Evolutionary conservation across 2,888 invertebrate genomes (phyloP).

Genomic region (Eudasyphora cyanicolor): DNA sequence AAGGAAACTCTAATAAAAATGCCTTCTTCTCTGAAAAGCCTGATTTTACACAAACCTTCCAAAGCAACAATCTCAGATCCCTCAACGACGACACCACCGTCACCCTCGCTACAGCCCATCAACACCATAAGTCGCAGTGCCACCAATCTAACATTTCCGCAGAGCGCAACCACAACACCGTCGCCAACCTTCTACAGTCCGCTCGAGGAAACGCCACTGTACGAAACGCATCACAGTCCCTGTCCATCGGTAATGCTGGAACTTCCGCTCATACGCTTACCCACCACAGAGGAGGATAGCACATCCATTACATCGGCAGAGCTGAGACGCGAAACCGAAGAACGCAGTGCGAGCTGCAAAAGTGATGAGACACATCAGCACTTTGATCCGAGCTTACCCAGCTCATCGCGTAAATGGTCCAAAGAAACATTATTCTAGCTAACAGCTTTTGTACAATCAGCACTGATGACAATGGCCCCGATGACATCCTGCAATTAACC

Average conservation of each 20-base stretch:
- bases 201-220: constrained; percentile 47
- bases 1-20: constrained; percentile 75
- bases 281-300: constrained; percentile 73
- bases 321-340: constrained; percentile 36
- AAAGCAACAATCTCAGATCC: constrained; percentile 33
- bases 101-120: constrained; percentile 22
- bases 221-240: constrained; percentile 64
- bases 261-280: constrained; percentile 78
- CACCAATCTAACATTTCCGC: constrained; percentile 65
- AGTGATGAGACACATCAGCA: constrained; percentile 69
- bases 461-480: constrained; percentile 42
- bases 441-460: constrained; percentile 64
- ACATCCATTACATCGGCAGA: constrained; percentile 50
- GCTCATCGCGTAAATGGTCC: constrained; percentile 82
- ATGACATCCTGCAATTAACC: constrained; percentile 24
- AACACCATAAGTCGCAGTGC: constrained; percentile 67
- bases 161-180: not conserved
- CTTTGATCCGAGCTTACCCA: constrained; percentile 78
- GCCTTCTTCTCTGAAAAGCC: constrained; percentile 77
- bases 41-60: constrained; percentile 73
- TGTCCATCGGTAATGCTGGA: constrained; percentile 78
- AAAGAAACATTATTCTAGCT: constrained; percentile 90
- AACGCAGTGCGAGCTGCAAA: constrained; percentile 68
- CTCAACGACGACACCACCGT: constrained; percentile 17
- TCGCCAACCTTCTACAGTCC: not conserved